These are phyloP conservation scores for Calliopsis andreniformis DNA, from an alignment of 1,140 invertebrate genomes.

Conservation along the genomic window DNA sequence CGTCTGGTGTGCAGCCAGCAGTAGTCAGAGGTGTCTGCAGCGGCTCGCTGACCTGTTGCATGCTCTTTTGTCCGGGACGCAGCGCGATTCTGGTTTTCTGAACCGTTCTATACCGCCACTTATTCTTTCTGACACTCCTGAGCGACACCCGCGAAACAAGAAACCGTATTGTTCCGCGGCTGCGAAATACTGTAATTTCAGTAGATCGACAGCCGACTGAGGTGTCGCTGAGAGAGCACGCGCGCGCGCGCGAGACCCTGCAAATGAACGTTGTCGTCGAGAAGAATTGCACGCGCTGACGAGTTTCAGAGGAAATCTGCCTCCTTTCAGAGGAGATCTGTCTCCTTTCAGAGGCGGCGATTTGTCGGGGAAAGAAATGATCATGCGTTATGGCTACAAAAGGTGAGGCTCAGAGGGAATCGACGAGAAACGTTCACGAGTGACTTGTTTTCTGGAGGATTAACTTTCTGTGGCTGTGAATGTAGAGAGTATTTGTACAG, in stretches of 20 bases:
- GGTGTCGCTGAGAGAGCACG: not conserved
- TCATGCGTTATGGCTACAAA: no score
- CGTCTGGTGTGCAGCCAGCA: constrained; percentile 21
- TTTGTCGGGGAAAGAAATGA: not conserved
- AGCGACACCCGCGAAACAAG: constrained; percentile 68
- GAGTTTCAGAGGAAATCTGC: not conserved
- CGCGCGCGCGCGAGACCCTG: not conserved
- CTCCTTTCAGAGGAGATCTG: not conserved
- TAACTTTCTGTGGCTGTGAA: no score
- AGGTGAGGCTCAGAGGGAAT: no score
- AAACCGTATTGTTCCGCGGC: constrained; percentile 72
- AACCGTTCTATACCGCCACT: constrained; percentile 63
- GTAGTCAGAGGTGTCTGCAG: constrained; percentile 54
- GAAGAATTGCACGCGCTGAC: not conserved
- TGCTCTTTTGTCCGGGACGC: constrained; percentile 76
- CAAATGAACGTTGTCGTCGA: not conserved
- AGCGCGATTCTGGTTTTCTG: constrained; percentile 61
- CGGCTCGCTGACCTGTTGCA: constrained; percentile 76
- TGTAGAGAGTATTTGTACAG: no score
- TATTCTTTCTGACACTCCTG: constrained; percentile 71
- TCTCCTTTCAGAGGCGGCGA: no score
- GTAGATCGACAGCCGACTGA: constrained; percentile 61
- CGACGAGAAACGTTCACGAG: no score
- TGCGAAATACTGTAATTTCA: constrained; percentile 75
- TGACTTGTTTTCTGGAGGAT: no score